phyloP scores from a whole-genome alignment of 2,113 vertebrate genomes.

The Rafetus swinhoei region DNA sequence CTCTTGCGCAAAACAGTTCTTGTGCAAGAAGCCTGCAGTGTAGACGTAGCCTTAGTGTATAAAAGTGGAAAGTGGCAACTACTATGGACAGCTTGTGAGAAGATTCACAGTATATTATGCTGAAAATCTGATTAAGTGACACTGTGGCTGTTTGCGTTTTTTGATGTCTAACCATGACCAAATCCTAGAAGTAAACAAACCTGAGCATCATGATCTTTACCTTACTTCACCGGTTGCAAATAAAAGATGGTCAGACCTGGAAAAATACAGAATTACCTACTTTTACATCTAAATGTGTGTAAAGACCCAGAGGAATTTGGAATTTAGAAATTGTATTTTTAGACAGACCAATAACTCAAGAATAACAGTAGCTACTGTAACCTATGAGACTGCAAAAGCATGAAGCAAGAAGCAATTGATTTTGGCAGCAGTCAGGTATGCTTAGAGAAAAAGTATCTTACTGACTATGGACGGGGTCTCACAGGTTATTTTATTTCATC shows the following conservation, averaged over 20 bases:
- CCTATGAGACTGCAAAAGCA: not conserved
- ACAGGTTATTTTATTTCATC: constrained; percentile 2
- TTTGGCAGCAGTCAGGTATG: constrained; percentile 6
- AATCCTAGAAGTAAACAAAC: not conserved
- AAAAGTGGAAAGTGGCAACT: not conserved
- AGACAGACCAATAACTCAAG: not conserved
- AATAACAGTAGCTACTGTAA: not conserved
- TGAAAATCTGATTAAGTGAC: not conserved
- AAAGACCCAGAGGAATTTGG: not conserved
- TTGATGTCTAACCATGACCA: not conserved
- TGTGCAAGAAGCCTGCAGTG: no score
- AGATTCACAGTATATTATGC: not conserved
- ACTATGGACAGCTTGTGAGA: not conserved
- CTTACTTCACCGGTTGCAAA: not conserved
- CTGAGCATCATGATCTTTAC: not conserved
- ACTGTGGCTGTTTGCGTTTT: not conserved
- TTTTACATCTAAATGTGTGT: not conserved
- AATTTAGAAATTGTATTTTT: not conserved
- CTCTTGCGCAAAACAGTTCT: no score
- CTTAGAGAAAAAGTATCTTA: not conserved
- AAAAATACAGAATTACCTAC: not conserved
- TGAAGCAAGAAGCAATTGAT: not conserved
- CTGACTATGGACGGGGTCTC: not conserved
- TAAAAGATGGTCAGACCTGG: not conserved
- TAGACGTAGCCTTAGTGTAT: not conserved